Conservation (phyloP, 1,140 invertebrate species). For the Pseudobourletiella spinata region DNA sequence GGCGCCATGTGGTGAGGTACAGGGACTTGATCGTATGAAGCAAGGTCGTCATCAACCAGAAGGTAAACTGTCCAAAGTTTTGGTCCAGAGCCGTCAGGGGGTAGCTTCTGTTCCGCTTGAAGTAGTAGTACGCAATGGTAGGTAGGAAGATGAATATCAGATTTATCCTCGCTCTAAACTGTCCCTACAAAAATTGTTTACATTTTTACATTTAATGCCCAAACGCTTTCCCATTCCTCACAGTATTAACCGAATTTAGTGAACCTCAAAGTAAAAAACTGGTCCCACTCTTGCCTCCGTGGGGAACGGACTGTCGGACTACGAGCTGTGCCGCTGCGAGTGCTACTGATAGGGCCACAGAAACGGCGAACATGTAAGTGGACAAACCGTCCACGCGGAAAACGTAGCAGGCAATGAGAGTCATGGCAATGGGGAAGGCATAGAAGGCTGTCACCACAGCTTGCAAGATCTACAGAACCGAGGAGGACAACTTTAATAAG, state of each 20-base stretch:
- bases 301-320: background rate
- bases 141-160: background rate
- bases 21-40: background rate
- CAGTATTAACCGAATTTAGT: no score
- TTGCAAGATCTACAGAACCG: background rate
- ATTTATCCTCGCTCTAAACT: background rate
- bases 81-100: background rate
- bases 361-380: constrained; percentile 1
- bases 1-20: background rate
- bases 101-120: background rate
- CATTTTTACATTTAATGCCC: no score
- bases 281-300: background rate
- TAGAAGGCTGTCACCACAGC: background rate
- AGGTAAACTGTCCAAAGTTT: background rate
- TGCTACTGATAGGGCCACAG: background rate
- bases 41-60: background rate
- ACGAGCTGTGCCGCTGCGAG: background rate
- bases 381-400: background rate
- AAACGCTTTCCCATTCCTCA: no score
- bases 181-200: no score
- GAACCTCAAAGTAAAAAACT: background rate
- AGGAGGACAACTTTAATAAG: no score
- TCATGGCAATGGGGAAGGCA: background rate
- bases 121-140: background rate
- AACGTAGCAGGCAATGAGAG: background rate